Base-by-base conservation (phyloP, 2,888 invertebrate species). In the Spilosoma lubricipeda region DNA sequence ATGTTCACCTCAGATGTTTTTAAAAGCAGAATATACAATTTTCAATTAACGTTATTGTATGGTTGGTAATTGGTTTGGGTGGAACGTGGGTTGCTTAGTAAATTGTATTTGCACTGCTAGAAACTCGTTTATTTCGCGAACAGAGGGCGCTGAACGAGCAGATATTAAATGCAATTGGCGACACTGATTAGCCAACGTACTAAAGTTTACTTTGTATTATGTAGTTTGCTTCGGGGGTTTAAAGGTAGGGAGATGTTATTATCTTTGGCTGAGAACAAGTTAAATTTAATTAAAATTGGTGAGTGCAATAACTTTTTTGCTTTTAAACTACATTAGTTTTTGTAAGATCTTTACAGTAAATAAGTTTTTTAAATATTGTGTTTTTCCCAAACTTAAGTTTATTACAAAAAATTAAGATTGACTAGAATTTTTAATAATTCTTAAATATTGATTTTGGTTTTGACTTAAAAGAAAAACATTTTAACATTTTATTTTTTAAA, bases 131-230 rank as follows among this genome's bases (percentile, higher is more conserved):
- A 48, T 65, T 59, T 36, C 18, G 48, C 64, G 64, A 27, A 30
- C 65, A 65, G 72, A 45, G 68, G 63, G 64, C 68, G 39, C 48
- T 69, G 48, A 42, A 23, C 27, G 33, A 56, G 63, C 70, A 56
- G 71, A 76, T 72, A 73, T 75, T 75, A 72, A 74, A 78, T 74
- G 78, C 73, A 76, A 56, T 77, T 33, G 67, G 68, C 68, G 63
- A 73, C 64, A 33, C 42, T 48, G 33, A 68, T 73, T 69, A 68
- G 59, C 45, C 15, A 11, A 45, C 23, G 74, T 56, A 66, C 66
- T 70, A 59, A 27, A 59, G 30, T 45, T 36, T 23, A 45, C 67
- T 70, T 74, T 18, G 45, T 33, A 9, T 63, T 42, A 42, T 59
- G 20, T n/a, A 33, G 33, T 56, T 33, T 18, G 63, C 23, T 33